Evolutionary conservation across 2,888 invertebrate genomes (phyloP), one percentile per base, ranked within the genome.

Genomic region (Heterodera filipjevi): DNA sequence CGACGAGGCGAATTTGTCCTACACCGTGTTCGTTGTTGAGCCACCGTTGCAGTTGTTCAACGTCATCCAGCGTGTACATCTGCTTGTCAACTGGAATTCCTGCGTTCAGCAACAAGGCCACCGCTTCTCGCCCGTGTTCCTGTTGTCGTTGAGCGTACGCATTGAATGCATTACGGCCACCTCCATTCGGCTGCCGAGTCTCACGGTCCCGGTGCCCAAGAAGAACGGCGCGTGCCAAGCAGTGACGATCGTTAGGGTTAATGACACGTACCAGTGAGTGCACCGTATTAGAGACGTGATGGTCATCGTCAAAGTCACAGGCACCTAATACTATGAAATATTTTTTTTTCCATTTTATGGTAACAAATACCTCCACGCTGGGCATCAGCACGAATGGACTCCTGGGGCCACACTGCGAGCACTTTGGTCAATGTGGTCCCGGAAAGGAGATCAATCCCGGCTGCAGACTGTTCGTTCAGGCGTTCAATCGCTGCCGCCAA

Each of bases 381-480:
- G 19, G 53, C 3, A 22, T n/a, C 22, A 22, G 53, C 6, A 19
- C 53, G 53, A 53, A 53, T 22, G 6, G 3, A 22, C 22, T 53
- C 53, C 53, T 19, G 53, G n/a, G 74, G 74, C 74, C 74, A 74
- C n/a, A 74, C 74, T 2, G 74, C 74, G 1, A 74, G n/a, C 35
- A 74, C 74, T 44, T 74, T 74, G 35, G 74, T 49, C 0, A n/a
- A 2, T 8, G 74, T 74, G 2, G 53, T 74, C 10, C 74, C 74
- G 0, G 53, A 2, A 3, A 74, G 53, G 2, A 74, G 39, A 10
- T 74, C 74, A 30, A 74, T 74, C 2, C 49, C 49, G 8, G 74
- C 74, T 2, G 39, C 35, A 3, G 74, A 74, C 30, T 64, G 33
- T 10, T 74, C 74, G 39, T 74, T 74, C 12, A 74, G 33, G 8